phyloP scores from a whole-genome alignment of 2,113 vertebrate genomes.

The Oriolus oriolus region DNA sequence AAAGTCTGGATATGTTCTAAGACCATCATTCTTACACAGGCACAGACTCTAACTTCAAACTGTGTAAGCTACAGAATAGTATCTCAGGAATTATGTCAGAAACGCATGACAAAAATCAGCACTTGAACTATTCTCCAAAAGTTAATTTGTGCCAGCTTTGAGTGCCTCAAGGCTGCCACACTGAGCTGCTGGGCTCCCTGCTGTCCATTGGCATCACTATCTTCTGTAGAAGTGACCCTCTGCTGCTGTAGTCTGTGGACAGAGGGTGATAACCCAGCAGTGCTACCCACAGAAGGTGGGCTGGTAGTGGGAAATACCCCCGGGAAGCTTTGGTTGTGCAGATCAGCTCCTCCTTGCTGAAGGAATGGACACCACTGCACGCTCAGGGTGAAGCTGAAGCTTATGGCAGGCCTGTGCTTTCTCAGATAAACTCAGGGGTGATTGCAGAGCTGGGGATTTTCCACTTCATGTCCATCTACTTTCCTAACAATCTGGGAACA shows the following conservation, averaged over 20 bases:
- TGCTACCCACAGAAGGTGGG: rapidly evolving
- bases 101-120: neutral
- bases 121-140: neutral
- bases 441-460: neutral
- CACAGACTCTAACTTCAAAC: neutral
- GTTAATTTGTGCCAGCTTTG: neutral
- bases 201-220: neutral
- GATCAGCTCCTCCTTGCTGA: neutral
- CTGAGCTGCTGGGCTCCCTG: rapidly evolving
- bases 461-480: neutral
- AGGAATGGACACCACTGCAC: rapidly evolving
- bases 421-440: neutral
- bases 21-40: neutral
- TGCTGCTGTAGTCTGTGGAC: rapidly evolving
- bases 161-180: neutral
- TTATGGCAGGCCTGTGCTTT: neutral
- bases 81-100: neutral
- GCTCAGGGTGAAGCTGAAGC: neutral
- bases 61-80: neutral
- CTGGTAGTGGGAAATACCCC: neutral
- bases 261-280: neutral
- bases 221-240: rapidly evolving
- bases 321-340: rapidly evolving
- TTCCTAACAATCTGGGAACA: neutral
- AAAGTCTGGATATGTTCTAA: neutral